These are phyloP conservation scores for Phrynocephalus guinanensis DNA, from an alignment of 2,797 vertebrate species.

Conservation along the genomic window DNA sequence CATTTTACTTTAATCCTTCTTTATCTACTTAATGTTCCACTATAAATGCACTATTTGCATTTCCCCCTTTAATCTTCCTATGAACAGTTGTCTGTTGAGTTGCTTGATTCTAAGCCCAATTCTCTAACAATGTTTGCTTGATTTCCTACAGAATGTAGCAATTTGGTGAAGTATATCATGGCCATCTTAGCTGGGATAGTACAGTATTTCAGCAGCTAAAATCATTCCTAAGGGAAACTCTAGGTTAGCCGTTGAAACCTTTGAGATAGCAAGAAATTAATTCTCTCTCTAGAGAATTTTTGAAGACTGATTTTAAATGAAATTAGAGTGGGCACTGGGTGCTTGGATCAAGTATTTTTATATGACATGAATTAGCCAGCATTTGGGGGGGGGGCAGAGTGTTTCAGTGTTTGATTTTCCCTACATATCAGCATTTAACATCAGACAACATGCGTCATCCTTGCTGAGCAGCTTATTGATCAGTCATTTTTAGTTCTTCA, in stretches of 20 bases:
- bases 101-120: too few species aligned
- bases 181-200: not conserved
- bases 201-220: not conserved
- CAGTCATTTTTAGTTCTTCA: not conserved
- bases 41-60: too few species aligned
- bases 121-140: too few species aligned
- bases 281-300: not conserved
- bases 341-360: not conserved
- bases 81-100: too few species aligned
- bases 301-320: not conserved
- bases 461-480: not conserved
- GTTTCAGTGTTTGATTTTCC: too few species aligned
- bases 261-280: not conserved
- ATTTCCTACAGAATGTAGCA: too few species aligned
- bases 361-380: not conserved
- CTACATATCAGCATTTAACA: not conserved
- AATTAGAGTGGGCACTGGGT: not conserved
- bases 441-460: not conserved
- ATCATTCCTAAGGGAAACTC: not conserved
- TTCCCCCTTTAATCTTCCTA: too few species aligned
- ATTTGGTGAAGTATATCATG: not conserved
- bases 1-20: too few species aligned
- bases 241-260: not conserved
- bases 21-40: too few species aligned
- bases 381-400: not conserved